phyloP scores from a whole-genome alignment of 1,140 invertebrate species.

The Sarcophaga bullata region DNA sequence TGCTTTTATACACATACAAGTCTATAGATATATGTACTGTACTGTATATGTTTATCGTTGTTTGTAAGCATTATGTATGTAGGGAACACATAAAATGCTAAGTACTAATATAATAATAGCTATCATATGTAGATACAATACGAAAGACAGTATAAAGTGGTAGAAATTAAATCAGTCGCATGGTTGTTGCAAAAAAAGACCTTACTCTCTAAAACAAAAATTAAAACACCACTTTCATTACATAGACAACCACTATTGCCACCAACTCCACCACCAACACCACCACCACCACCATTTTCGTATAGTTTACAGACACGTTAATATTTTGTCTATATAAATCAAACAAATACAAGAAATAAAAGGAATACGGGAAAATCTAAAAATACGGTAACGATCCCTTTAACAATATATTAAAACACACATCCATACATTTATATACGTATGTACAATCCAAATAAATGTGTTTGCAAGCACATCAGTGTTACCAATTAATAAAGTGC shows the following conservation, averaged over 20 bases:
- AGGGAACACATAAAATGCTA: no score
- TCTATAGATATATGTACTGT: background rate
- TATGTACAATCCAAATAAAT: no score
- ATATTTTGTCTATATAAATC: background rate
- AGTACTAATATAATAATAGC: no score
- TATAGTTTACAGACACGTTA: background rate
- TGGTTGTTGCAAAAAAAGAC: constrained; percentile 26
- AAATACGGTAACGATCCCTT: no score
- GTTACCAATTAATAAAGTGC: no score
- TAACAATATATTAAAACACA: no score
- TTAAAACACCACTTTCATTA: background rate
- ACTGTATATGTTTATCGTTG: background rate
- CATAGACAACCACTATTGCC: background rate
- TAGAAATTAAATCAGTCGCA: background rate
- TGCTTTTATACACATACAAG: background rate
- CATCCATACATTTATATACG: no score
- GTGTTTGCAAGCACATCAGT: no score
- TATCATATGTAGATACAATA: background rate
- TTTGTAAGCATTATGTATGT: background rate
- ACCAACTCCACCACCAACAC: background rate
- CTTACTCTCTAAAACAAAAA: constrained; percentile 38
- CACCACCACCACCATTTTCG: background rate
- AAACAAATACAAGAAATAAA: background rate
- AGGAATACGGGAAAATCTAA: no score
- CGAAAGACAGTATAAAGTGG: background rate